Conservation (phyloP, 2,888 invertebrate genomes). For the Taphrorychus bicolor region DNA sequence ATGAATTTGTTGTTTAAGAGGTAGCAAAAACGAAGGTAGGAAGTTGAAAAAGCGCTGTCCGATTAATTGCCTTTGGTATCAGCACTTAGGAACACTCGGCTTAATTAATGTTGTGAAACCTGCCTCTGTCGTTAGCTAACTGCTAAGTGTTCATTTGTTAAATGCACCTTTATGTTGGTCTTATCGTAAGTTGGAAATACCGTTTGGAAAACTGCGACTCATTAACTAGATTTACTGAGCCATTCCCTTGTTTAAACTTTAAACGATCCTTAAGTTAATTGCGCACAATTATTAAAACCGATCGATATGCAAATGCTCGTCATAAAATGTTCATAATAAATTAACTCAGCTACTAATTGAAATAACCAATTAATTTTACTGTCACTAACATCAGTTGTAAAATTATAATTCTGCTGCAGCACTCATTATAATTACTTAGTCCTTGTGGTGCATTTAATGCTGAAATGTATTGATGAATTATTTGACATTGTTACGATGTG, state of each 20-base stretch:
- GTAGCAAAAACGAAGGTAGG: background rate
- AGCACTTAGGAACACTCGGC: background rate
- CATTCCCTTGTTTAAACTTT: too few relatives aligned
- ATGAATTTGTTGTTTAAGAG: background rate
- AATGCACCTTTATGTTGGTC: too few relatives aligned
- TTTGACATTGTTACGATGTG: background rate
- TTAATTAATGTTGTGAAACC: background rate
- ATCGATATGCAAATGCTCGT: too few relatives aligned
- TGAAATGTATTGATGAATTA: constrained; percentile 1
- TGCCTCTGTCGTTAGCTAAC: background rate
- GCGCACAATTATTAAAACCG: too few relatives aligned
- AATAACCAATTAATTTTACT: background rate
- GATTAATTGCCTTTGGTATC: background rate
- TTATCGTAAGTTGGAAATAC: too few relatives aligned
- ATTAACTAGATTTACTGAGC: too few relatives aligned
- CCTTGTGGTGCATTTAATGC: background rate
- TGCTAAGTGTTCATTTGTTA: background rate
- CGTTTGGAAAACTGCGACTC: too few relatives aligned
- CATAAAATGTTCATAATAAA: background rate
- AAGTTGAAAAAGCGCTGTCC: background rate
- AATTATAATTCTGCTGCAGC: constrained; percentile 3
- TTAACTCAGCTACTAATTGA: background rate
- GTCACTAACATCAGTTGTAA: background rate
- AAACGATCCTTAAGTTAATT: too few relatives aligned
- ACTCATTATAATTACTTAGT: constrained; percentile 4